Evolutionary conservation across 2,113 vertebrate genomes (phyloP).

Genomic region (Anguilla japonica): DNA sequence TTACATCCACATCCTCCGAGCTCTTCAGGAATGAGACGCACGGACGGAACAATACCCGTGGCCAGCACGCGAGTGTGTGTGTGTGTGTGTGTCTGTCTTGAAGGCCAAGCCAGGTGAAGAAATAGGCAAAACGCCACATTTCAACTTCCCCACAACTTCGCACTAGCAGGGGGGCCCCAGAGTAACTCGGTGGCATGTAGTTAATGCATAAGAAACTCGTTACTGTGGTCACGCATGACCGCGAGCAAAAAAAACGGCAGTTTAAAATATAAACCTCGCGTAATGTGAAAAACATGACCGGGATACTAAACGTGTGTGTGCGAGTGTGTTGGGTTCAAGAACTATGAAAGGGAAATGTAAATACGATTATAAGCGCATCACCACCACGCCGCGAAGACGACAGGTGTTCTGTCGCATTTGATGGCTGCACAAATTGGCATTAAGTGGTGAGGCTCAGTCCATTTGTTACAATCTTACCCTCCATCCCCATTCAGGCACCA

Average conservation of each 20-base stretch:
- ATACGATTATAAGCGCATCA: slow-evolving; percentile 52
- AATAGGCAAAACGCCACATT: no score
- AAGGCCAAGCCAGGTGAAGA: no score
- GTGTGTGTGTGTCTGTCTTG: no score
- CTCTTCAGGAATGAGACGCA: no score
- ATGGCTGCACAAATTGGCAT: slow-evolving; percentile 34
- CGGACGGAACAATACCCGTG: no score
- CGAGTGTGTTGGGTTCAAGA: not conserved
- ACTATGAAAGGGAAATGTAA: slow-evolving; percentile 50
- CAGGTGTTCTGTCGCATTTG: slow-evolving; percentile 51
- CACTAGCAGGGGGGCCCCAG: no score
- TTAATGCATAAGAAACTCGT: not conserved
- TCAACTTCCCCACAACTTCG: no score
- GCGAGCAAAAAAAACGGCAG: not conserved
- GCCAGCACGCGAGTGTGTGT: no score
- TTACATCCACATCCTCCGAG: no score
- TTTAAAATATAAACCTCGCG: slow-evolving; percentile 10
- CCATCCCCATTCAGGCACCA: not conserved
- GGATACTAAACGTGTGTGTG: not conserved
- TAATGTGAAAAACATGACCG: slow-evolving; percentile 5
- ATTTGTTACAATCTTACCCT: slow-evolving; percentile 32
- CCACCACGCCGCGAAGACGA: slow-evolving; percentile 39
- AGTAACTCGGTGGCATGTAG: not conserved
- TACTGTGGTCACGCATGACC: not conserved
- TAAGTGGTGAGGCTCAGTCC: slow-evolving; percentile 38